Percentiles rank a stretch among this genome's conserved stretches.
phyloP scores from a whole-genome alignment of 1,140 invertebrate species.

The Papilio glaucus region DNA sequence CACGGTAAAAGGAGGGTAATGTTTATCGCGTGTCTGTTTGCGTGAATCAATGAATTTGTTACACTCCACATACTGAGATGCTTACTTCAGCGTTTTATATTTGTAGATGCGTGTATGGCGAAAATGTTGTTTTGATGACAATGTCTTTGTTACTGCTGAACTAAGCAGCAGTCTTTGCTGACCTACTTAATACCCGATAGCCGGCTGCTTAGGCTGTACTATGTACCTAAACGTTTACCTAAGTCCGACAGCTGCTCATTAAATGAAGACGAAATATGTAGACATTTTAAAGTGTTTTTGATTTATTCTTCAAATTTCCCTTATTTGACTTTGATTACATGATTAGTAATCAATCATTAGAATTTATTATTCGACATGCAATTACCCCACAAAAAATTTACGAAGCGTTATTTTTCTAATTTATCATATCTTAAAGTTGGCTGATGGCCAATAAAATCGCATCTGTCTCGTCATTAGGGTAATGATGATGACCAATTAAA shows the following conservation, averaged over 20 bases:
- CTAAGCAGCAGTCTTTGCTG: not conserved
- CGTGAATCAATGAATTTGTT: slow-evolving; percentile 30
- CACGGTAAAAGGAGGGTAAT: slow-evolving; percentile 34
- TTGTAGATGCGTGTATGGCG: not conserved
- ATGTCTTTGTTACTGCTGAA: not conserved
- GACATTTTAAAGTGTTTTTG: too few species aligned
- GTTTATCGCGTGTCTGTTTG: slow-evolving; percentile 28
- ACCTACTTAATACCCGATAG: not conserved
- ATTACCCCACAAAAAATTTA: not conserved
- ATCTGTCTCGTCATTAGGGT: too few species aligned
- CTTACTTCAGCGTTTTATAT: not conserved
- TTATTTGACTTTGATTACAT: not conserved
- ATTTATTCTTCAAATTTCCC: not conserved
- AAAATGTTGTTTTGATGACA: not conserved
- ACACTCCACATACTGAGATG: slow-evolving; percentile 21
- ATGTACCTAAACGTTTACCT: too few species aligned
- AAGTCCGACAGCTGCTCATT: too few species aligned
- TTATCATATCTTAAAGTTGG: not conserved
- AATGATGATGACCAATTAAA: not conserved
- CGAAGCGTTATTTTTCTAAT: not conserved
- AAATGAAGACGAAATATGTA: too few species aligned
- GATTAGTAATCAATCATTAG: not conserved
- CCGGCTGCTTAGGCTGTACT: too few species aligned
- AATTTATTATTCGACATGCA: not conserved
- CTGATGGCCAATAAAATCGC: not conserved